Conservation (phyloP, 2,888 invertebrate species). For the Orthonevra nobilis region DNA sequence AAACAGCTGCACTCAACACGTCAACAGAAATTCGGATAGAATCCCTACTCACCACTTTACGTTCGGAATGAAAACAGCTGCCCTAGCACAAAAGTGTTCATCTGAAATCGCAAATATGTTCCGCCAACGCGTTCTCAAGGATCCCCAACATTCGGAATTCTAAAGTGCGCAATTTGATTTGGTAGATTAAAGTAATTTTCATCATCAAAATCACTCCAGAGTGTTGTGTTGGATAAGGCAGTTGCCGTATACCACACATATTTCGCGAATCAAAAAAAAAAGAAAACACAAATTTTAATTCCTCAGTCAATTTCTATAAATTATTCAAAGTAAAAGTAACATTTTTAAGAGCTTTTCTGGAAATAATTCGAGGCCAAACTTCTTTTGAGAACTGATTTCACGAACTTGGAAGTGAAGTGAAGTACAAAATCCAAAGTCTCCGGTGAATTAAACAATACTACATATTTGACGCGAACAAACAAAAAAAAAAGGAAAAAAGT, state of each 20-base stretch:
- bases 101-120: not conserved
- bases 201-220: conserved; percentile 36
- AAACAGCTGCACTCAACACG: conserved; percentile 21
- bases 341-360: no score
- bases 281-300: conserved; percentile 4
- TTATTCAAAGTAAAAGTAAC: no score
- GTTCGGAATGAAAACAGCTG: conserved; percentile 9
- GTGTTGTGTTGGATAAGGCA: conserved; percentile 58
- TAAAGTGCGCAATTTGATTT: conserved; percentile 65
- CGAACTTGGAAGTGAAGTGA: no score
- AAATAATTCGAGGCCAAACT: no score
- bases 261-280: not conserved
- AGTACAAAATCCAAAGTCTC: no score
- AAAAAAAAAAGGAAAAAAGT: conserved; percentile 4
- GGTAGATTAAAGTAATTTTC: conserved; percentile 20
- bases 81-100: not conserved
- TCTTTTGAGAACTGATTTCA: no score
- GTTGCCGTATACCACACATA: conserved; percentile 43
- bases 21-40: conserved; percentile 16
- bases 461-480: no score
- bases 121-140: no score
- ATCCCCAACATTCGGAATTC: conserved; percentile 51
- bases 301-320: no score
- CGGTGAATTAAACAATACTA: no score
- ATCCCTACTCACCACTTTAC: conserved; percentile 37